Base-by-base conservation (phyloP, 2,888 invertebrate species). In the Megamerina dolium region DNA sequence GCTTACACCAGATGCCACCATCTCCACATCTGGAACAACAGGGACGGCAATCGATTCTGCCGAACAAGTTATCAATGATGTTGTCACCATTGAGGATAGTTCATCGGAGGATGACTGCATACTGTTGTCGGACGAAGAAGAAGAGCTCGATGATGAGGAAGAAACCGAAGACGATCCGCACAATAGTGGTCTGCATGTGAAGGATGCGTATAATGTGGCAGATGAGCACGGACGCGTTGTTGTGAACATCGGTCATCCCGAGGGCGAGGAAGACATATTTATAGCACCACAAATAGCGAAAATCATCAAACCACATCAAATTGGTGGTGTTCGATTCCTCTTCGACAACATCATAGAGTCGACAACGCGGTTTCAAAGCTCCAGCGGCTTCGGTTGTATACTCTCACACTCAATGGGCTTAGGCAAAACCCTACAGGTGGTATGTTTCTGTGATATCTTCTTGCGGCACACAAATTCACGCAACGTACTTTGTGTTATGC, bases 341-440 rank as follows among this genome's bases (percentile, higher is more conserved):
- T 99, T 90, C 67, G 96, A 97, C 72, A 99, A 97, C 68, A 85
- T 97, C 18, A 87, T 99, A 54, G 97, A 97, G 73, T 94, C 93
- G 16, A 79, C 88, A 33, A 85, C 85, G 48, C 78, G 93, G 54
- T 97, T 86, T 69, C 86, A 87, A 42, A 86, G 81, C 13, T 88
- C 88, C 0, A 79, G 83, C 3, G 96, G 97, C 10, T 95, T 97
- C 70, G 99, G 99, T 12, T 99, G 97, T 68, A 96, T 99, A 58
- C 75, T 99, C 40, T 97, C 97, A 1, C 97, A 99, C 75, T 94
- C 94, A 33, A 99, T 99, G 99, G 99, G 99, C 2, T 77, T 99
- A 20, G 99, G 99, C n/a, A 99, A 99, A 75, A 99, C 97, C 0
- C 75, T 99, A 45, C 92, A 88, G 75, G 87, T 96, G 43, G 89